These are phyloP conservation scores for Vultur gryphus DNA, from an alignment of 2,797 vertebrate species.

Conservation along the genomic window DNA sequence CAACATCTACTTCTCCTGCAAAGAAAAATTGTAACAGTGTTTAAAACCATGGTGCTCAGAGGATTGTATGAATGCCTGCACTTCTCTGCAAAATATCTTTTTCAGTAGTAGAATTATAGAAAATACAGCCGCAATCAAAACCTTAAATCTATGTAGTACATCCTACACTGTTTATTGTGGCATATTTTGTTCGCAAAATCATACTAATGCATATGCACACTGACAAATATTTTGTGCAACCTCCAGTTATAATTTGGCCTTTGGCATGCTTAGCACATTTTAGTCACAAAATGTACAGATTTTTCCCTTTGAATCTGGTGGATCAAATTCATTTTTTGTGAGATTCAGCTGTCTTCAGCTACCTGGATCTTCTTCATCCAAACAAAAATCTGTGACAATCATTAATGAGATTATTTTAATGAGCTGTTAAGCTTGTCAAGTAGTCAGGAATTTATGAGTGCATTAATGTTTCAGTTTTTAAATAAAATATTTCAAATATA, in stretches of 20 bases:
- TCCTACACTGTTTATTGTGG: neutral
- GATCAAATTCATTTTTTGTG: neutral
- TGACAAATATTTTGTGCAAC: neutral
- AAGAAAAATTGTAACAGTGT: neutral
- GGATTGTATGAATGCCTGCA: neutral
- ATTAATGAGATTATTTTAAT: conserved; percentile 5
- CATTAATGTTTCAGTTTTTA: neutral
- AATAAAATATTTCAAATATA: neutral
- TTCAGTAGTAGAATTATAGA: neutral
- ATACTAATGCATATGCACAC: neutral
- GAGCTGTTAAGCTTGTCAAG: neutral
- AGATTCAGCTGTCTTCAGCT: neutral
- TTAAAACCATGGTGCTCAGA: neutral
- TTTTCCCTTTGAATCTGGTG: neutral
- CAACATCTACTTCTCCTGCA: conserved; percentile 64
- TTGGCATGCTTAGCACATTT: neutral
- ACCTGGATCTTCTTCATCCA: neutral
- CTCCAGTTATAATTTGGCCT: neutral
- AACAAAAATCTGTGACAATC: neutral
- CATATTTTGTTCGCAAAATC: neutral
- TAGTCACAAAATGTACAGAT: neutral
- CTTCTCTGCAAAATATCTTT: neutral
- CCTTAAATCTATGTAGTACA: neutral
- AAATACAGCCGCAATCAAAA: neutral
- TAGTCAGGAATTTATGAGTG: neutral